Base-by-base conservation (phyloP, 2,113 vertebrate genomes). In the Rhegmatorhina hoffmannsi region DNA sequence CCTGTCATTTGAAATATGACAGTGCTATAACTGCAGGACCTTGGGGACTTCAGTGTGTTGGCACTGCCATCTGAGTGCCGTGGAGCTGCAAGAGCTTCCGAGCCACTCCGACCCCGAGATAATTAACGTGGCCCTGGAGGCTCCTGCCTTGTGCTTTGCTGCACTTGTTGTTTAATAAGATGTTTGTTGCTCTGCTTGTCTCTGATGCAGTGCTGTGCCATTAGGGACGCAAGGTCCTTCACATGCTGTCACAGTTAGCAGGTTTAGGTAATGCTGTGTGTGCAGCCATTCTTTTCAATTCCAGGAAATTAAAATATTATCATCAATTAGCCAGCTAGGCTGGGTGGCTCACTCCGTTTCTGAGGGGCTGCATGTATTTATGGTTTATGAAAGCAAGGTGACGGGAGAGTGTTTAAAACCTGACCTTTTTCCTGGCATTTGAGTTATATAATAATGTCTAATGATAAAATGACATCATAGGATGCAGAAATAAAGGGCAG, bases 1-100 rank as follows among this genome's bases (percentile, higher is more conserved):
- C 97, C 98, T 98, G 97, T 98, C 98, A 97, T 97, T 97, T 98
- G 97, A 98, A 98, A 98, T 98, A 98, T 97, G 98, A 98, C 97
- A 97, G 94, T 86, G 82, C 92, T 95, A 44, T 97, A 97, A 97
- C 96, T 95, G 97, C 79, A 93, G 95, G 97, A 95, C 98, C 98
- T 98, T 97, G 92, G 98, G 97, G 98, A 98, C 69, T 75, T 78
- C 17, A 50, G 50, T 24, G 64, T 28, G 70, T 94, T 96, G 97
- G 95, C 95, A 81, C 60, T 97, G 96, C 97, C 96, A 97, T 96
- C 97, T 97, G 97, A 98, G 97, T 98, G 95, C 97, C 80, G 97
- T 53, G 76, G 92, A 96, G 96, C 81, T 96, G 97, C 17, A 75
- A 97, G 95, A 95, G 95, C 96, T 97, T 97, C 96, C 28, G 50